These are phyloP conservation scores for Stomorhina lunata DNA, from an alignment of 2,888 invertebrate genomes.

Conservation along the genomic window DNA sequence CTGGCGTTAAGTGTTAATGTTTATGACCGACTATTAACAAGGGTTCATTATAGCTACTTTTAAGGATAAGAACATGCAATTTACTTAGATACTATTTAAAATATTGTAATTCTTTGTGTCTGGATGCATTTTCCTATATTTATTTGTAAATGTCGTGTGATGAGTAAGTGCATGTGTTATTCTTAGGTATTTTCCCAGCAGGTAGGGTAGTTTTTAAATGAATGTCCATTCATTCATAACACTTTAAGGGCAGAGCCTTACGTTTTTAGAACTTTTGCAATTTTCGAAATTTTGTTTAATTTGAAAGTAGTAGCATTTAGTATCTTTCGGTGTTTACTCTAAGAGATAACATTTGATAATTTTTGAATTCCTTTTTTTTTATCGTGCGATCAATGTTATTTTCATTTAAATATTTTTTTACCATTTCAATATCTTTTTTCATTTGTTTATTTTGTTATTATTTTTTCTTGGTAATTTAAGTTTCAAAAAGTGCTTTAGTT, in stretches of 20 bases:
- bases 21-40: constrained; percentile 5
- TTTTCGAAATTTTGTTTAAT: neutral
- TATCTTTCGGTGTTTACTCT: neutral
- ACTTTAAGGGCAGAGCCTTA: no score
- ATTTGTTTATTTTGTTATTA: neutral
- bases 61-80: no score
- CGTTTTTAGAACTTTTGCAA: neutral
- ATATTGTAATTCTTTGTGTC: neutral
- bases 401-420: neutral
- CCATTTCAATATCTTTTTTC: neutral
- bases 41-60: neutral
- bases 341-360: neutral
- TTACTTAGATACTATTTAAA: neutral
- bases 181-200: neutral
- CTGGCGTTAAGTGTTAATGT: constrained; percentile 26
- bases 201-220: neutral
- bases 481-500: neutral
- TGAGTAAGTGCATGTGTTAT: neutral
- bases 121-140: neutral
- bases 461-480: neutral
- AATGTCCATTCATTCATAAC: neutral
- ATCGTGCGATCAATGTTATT: neutral
- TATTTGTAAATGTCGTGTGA: no score
- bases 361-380: neutral
- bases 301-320: neutral